Base-by-base conservation (phyloP, 2,888 invertebrate genomes). In the Pterostichus madidus region DNA sequence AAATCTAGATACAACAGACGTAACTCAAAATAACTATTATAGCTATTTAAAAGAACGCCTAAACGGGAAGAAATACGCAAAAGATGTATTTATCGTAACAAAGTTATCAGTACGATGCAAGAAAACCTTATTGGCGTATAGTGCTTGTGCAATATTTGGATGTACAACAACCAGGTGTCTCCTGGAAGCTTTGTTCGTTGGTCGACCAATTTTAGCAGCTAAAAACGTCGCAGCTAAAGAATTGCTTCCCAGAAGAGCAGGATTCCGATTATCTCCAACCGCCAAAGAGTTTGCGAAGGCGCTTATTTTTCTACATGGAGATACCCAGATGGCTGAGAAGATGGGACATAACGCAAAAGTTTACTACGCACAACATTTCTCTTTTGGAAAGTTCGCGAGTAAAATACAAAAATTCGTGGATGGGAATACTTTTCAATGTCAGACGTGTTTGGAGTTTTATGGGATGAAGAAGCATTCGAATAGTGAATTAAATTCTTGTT, bases 131-230 rank as follows among this genome's bases (percentile, higher is more conserved):
- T n/a, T 79, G 13, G 61, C 61, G 11, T 64, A 79, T 49, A 59
- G 61, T n/a, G 24, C 39, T 1, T 75, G 75, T 13, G 68, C 68
- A 7, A 44, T 71, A 10, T 71, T 71, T 44, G 68, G 39, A 0
- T 31, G 32, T 7, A 75, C 32, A 5, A 49, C 24, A 4, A 52
- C 52, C 0, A 49, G 75, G 13, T 52, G 17, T 24, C 39, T 79
- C 32, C 39, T 79, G 8, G 79, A 79, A 46, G 61, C 79, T n/a
- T 10, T 79, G 4, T 79, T 56, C 24, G 46, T 79, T 11, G 79
- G 79, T 24, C 6, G 79, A 44, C 79, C 79, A 35, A 31, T 79
- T 10, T 24, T 79, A 11, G 79, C 79, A 7, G 32, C 17, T 5
- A 31, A 61, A 8, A 79, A 46, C 10, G 4, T 8, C 6, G 13